Evolutionary conservation across 2,888 invertebrate species (phyloP).

Genomic region (Diadromus collaris): DNA sequence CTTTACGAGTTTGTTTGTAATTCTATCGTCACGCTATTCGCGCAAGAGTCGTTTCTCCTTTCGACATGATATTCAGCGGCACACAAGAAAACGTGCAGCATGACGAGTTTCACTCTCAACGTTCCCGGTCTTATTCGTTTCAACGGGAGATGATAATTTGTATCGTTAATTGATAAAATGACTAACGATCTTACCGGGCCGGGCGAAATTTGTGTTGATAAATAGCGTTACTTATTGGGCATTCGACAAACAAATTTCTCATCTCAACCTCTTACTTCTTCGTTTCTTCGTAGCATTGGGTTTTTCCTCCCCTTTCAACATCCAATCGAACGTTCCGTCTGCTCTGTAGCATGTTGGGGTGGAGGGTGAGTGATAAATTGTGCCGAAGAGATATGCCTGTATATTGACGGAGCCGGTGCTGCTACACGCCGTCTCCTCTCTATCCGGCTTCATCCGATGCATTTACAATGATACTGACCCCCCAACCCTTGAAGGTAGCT

Average conservation of each 20-base stretch:
- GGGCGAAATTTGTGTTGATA: neutral
- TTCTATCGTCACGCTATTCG: neutral
- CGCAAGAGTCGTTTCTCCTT: neutral
- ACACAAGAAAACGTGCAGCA: neutral
- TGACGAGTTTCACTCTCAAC: neutral
- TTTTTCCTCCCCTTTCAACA: neutral
- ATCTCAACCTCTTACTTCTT: neutral
- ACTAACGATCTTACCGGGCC: neutral
- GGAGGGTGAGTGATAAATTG: slow-evolving; percentile 15
- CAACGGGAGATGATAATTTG: neutral
- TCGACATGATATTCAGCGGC: neutral
- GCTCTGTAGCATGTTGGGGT: neutral
- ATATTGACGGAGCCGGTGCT: neutral
- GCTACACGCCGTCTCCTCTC: neutral
- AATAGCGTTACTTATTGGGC: slow-evolving; percentile 16
- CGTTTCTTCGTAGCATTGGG: neutral
- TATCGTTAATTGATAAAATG: neutral
- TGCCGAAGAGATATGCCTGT: neutral
- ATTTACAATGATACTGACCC: slow-evolving; percentile 36
- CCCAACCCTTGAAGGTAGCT: neutral
- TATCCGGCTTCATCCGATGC: neutral
- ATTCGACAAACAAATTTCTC: neutral
- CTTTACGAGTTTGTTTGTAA: neutral
- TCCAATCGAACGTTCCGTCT: neutral
- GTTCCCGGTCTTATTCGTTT: neutral